Evolutionary conservation across 2,888 invertebrate species (phyloP).

Genomic region (Petrolisthes manimaculis): DNA sequence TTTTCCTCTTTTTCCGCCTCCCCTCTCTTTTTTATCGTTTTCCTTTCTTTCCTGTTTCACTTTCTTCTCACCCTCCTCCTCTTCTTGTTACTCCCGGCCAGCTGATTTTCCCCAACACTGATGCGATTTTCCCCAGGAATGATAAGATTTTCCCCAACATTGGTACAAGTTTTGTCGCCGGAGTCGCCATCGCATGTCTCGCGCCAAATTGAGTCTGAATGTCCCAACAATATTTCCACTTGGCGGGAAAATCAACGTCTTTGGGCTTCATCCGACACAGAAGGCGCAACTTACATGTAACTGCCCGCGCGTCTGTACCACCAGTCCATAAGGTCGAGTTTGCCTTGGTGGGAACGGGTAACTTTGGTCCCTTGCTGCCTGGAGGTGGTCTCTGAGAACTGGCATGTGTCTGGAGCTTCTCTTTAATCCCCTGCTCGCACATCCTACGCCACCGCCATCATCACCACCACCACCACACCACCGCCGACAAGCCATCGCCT

Average conservation of each 20-base stretch:
- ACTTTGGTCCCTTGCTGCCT: background rate
- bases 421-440: conserved; percentile 43
- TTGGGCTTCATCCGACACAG: conserved; percentile 32
- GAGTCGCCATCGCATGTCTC: conserved; percentile 59
- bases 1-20: background rate
- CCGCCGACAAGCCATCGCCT: conserved; percentile 37
- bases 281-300: background rate
- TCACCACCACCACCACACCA: conserved; percentile 19
- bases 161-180: conserved; percentile 48
- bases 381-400: conserved; percentile 49
- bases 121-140: conserved; percentile 32
- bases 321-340: background rate
- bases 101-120: conserved; percentile 31
- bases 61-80: background rate
- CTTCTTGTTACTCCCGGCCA: background rate
- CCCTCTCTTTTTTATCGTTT: background rate
- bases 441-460: background rate
- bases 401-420: conserved; percentile 43
- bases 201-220: conserved; percentile 61
- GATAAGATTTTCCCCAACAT: conserved; percentile 45
- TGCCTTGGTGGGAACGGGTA: background rate
- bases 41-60: background rate
- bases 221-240: conserved; percentile 63
- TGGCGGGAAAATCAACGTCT: conserved; percentile 63
- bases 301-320: background rate